Conservation (phyloP, 2,888 invertebrate genomes). For the Aleiodes testaceus region DNA sequence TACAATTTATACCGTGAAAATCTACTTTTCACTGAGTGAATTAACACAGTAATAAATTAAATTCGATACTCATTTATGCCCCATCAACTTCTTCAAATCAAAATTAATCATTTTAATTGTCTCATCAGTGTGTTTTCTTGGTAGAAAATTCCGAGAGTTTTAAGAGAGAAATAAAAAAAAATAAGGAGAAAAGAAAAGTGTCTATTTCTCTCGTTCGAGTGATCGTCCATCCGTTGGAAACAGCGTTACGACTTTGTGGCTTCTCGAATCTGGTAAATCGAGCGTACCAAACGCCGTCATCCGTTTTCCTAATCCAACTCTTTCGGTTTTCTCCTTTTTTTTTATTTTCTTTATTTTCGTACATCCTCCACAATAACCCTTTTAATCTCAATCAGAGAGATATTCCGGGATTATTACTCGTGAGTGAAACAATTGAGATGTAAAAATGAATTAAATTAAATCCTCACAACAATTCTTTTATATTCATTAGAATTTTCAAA, state of each 20-base stretch:
- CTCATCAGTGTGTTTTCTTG: too few relatives aligned
- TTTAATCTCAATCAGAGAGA: conserved; percentile 5
- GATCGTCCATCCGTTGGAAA: conserved; percentile 44
- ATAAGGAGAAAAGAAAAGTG: conserved; percentile 1
- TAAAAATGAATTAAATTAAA: background rate
- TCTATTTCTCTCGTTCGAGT: conserved; percentile 20
- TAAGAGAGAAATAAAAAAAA: background rate
- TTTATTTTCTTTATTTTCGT: background rate
- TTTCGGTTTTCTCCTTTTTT: conserved; percentile 32
- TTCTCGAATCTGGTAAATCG: conserved; percentile 37
- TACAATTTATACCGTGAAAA: too few relatives aligned
- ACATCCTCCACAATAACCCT: background rate
- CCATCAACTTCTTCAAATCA: too few relatives aligned
- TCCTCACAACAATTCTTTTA: too few relatives aligned
- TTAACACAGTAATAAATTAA: too few relatives aligned
- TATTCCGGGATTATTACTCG: background rate
- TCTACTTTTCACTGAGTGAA: too few relatives aligned
- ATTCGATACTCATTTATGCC: too few relatives aligned
- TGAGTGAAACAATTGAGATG: background rate
- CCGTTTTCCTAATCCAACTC: conserved; percentile 39
- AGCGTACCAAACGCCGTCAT: conserved; percentile 32
- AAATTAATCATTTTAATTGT: too few relatives aligned
- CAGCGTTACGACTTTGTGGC: conserved; percentile 45
- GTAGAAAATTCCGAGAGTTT: background rate
- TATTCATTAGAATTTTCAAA: too few relatives aligned